Evolutionary conservation across 92 coral and sea anemone species (phyloP), one percentile per base, ranked within the genome.

Genomic region (Zoanthus gigantus): DNA sequence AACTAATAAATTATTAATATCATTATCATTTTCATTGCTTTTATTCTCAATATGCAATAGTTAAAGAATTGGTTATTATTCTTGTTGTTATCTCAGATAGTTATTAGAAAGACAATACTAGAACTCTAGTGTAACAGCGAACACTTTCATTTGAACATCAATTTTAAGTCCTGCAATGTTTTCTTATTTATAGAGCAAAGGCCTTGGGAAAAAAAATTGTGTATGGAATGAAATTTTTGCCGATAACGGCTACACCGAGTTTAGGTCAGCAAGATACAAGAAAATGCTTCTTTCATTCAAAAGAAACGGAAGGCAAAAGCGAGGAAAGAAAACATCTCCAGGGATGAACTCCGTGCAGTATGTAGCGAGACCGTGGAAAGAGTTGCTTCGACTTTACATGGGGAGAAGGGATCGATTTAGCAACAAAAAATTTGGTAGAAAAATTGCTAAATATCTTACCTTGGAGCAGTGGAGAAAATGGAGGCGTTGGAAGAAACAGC

Each of bases 331-430:
- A 58, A 85, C 90, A 6, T 66, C 67, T 3, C 79, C 88, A 10
- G 95, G 92, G 12, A 92, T 79, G 83, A 97, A 92, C 58, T 93
- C 98, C 3, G 98, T 95, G 74, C 99, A 97, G 84, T 97, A 95
- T 80, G 94, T 97, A 42, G 98, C 91, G 76, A 80, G 99, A 46
- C 96, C 99, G 30, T 79, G 88, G 92, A 86, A 91, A 53, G 81
- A 77, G 29, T 7, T 32, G 9, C 69, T 88, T 48, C 81, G 96
- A 71, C 89, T 93, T 8, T 93, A 93, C 88, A 87, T 85, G 72
- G 98, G 94, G 47, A 71, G 88, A 52, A 89, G 91, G 54, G 23
- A 46, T 83, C 89, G 87, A 14, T 87, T 79, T 4, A 84, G 85
- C 84, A 72, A 67, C 52, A 78, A 71, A 65, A 76, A 72, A 79